Base-by-base conservation (phyloP, 2,797 vertebrate species). In the Glossophaga mutica region DNA sequence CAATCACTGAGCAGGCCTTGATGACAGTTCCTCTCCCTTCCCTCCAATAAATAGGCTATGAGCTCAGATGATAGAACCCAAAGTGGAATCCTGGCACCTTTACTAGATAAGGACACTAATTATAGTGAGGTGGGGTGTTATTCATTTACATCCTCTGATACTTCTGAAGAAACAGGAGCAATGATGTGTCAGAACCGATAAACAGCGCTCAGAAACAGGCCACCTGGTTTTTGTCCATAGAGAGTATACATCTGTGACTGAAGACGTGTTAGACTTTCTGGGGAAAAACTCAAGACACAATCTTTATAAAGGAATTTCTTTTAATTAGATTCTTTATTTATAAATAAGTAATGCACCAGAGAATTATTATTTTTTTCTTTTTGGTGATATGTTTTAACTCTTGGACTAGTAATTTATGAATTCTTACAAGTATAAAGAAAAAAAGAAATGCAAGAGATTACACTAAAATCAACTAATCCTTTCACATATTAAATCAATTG, bases 61-160 rank as follows among this genome's bases (percentile, higher is more conserved):
- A 91, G 89, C 78, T 71, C 22, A 82, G 26, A 90, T 0, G 26
- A 90, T 0, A 90, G 26, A 85, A 81, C 68, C 34, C 16, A 39
- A 71, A 92, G 81, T 14, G 37, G 9, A 71, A 62, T n/a, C 44
- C 82, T 32, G 46, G 59, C 67, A 83, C 90, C 91, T 91, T 96
- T 82, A 46, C 29, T 44, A 71, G 78, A 87, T 94, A 96, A 98
- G 85, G 84, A 37, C 7, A 0, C 39, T 83, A 93, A 94, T 90
- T 97, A 90, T 89, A 79, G 92, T 44, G 59, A 79, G 59, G 55
- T 22, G 71, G 26, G 86, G 21, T 22, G 15, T 70, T n/a, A 3
- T 78, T 77, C 73, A 71, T 74, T 87, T 93, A 81, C 4, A 50
- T 94, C 57, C 81, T 86, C 29, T 37, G 42, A 1, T 93, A 83